Conservation (phyloP, 2,113 vertebrate species). For the Psammodynastes pulverulentus region DNA sequence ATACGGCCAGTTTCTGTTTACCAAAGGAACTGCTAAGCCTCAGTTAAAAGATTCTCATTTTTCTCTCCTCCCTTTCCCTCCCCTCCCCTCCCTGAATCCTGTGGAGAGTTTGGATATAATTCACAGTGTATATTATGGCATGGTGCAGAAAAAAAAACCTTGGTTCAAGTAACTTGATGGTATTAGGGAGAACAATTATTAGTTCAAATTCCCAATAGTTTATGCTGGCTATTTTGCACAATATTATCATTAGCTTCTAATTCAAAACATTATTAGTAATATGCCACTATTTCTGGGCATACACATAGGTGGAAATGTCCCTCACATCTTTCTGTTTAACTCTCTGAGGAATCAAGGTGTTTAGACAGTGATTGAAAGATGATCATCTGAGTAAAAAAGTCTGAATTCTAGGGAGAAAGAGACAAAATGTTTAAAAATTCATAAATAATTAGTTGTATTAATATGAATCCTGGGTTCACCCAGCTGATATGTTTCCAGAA, state of each 20-base stretch:
- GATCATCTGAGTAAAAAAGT: background rate
- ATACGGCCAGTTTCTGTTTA: background rate
- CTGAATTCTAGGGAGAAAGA: background rate
- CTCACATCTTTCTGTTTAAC: background rate
- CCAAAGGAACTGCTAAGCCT: background rate
- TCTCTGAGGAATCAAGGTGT: fast-evolving
- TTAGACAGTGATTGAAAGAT: background rate
- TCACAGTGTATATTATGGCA: background rate
- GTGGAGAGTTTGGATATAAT: background rate
- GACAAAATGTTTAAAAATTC: background rate
- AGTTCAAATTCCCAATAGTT: background rate
- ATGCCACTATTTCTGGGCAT: background rate
- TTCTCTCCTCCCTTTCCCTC: background rate
- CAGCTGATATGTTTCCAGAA: background rate
- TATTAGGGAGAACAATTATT: background rate
- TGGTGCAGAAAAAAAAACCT: fast-evolving
- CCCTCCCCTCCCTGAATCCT: background rate
- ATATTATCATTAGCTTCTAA: background rate
- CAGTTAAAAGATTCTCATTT: background rate
- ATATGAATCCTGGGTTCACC: background rate
- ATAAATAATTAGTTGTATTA: background rate
- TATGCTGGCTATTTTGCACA: background rate
- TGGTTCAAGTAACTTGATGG: background rate
- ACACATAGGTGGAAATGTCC: background rate
- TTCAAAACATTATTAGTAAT: background rate